These are phyloP conservation scores for Glaucidium brasilianum DNA, from an alignment of 2,113 vertebrate genomes.

Conservation along the genomic window DNA sequence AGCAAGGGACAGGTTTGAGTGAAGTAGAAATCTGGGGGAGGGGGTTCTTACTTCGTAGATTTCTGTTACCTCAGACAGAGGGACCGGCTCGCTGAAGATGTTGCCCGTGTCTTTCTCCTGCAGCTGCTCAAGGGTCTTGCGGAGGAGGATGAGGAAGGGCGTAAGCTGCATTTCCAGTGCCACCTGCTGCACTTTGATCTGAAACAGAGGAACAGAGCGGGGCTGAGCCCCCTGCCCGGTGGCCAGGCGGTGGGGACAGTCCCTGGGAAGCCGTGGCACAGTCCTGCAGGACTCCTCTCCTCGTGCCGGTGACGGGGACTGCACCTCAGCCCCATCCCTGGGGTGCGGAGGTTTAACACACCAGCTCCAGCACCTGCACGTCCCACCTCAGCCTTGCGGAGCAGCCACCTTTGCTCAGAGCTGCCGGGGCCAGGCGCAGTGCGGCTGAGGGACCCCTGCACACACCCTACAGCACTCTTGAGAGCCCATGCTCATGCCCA, in stretches of 20 bases:
- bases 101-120: constrained; percentile 97
- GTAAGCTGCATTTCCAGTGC: constrained; percentile 96
- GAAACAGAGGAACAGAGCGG: neutral
- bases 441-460: neutral
- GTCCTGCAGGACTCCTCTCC: neutral
- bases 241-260: neutral
- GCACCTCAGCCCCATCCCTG: neutral
- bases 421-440: neutral
- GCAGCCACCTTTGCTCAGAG: constrained; percentile 8
- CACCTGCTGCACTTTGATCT: constrained; percentile 98
- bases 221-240: neutral
- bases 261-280: neutral
- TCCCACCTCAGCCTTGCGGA: neutral
- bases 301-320: accelerated
- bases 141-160: constrained; percentile 92
- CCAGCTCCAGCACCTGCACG: neutral
- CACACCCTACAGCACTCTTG: neutral
- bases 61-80: constrained; percentile 96
- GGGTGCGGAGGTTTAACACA: neutral
- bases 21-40: constrained; percentile 73
- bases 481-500: neutral
- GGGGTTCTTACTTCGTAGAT: constrained; percentile 85
- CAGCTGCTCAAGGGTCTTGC: constrained; percentile 92
- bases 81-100: constrained; percentile 96
- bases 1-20: constrained; percentile 59